Evolutionary conservation across 2,888 invertebrate genomes (phyloP).

Genomic region (Megalurothrips usitatus): DNA sequence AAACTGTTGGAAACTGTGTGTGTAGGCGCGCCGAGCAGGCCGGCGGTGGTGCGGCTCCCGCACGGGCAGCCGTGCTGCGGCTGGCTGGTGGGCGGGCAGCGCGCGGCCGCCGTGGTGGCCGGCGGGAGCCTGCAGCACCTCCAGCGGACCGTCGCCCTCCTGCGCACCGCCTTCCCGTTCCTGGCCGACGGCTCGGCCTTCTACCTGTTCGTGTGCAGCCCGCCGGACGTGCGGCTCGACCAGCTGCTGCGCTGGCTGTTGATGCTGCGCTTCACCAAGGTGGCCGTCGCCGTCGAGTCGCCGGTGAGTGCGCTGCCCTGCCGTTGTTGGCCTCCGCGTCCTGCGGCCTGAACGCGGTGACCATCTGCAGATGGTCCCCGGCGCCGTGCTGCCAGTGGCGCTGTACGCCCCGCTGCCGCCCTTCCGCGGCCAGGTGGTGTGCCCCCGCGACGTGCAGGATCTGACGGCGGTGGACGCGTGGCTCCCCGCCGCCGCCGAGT

Average conservation of each 20-base stretch:
- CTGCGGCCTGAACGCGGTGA: no score
- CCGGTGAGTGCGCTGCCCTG: neutral
- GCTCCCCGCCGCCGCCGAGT: neutral
- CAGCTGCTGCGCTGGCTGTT: neutral
- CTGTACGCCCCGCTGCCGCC: slow-evolving; percentile 1
- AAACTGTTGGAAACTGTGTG: no score
- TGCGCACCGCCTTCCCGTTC: neutral
- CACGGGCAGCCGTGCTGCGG: neutral
- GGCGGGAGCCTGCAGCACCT: neutral
- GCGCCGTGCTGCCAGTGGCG: neutral
- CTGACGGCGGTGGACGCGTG: neutral
- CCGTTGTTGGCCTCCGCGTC: no score
- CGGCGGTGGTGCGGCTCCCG: no score
- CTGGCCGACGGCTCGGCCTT: neutral
- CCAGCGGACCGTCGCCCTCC: neutral
- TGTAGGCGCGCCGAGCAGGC: no score
- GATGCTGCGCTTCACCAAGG: neutral
- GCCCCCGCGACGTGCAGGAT: neutral
- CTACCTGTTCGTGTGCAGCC: neutral
- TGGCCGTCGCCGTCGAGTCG: neutral
- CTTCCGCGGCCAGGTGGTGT: neutral
- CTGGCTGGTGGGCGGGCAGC: neutral
- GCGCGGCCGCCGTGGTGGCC: neutral
- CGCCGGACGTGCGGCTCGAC: neutral
- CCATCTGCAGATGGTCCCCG: no score